Evolutionary conservation across 2,113 vertebrate genomes (phyloP).

Genomic region (Spizaetus ornatus): DNA sequence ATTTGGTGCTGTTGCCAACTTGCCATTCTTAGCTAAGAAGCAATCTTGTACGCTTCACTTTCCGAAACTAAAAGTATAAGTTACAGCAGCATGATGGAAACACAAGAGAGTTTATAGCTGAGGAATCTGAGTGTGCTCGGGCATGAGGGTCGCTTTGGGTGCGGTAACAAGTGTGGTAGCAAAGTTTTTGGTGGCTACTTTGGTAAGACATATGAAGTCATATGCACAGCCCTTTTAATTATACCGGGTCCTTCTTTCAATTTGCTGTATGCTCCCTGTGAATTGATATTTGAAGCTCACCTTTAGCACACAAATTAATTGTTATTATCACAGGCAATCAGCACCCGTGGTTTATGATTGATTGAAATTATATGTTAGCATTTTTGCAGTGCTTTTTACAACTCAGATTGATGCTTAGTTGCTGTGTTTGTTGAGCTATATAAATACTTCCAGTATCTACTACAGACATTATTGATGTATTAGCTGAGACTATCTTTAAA

Average conservation of each 20-base stretch:
- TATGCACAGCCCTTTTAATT: neutral
- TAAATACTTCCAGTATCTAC: neutral
- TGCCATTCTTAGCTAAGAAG: neutral
- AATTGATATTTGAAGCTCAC: neutral
- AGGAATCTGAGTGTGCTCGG: neutral
- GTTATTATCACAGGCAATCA: neutral
- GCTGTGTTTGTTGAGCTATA: neutral
- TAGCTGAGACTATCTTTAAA: neutral
- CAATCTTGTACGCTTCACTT: neutral
- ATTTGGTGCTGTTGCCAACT: neutral
- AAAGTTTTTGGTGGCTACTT: neutral
- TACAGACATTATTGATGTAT: neutral
- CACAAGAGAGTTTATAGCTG: neutral
- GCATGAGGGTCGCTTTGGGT: neutral
- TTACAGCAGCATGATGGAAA: neutral
- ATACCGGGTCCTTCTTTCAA: neutral
- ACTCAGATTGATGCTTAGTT: neutral
- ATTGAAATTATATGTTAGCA: neutral
- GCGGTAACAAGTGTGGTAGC: neutral
- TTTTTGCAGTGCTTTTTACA: neutral
- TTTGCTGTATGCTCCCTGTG: neutral
- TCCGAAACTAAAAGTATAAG: neutral
- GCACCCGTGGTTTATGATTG: neutral
- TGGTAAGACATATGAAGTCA: neutral
- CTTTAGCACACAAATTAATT: neutral